Evolutionary conservation across 1,140 invertebrate species (phyloP), one percentile per base, ranked within the genome.

Genomic region (Oppia nitens): DNA sequence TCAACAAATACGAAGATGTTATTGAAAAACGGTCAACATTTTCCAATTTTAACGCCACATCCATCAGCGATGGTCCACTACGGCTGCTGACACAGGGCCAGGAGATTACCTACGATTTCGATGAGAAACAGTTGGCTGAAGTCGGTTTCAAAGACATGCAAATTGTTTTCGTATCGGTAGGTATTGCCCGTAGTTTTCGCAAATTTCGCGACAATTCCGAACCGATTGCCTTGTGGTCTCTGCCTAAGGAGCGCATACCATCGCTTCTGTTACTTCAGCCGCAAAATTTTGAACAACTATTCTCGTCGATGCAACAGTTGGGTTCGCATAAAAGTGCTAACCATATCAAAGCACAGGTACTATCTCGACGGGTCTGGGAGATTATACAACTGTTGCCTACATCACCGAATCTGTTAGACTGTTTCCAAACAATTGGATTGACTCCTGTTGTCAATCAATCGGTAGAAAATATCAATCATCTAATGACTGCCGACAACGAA

Each of bases 341-440:
- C 14, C 54, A 32, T 29, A 4, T 61, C 9, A 91, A 90, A 75
- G 88, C 87, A 0, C 85, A 91, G 69, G 78, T 93, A 0, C 69
- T 94, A 29, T 94, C 90, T 0, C 76, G 90, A 26, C 76, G 85
- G 32, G 86, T 94, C 0, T 94, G 91, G 91, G 90, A 94, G 63
- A 88, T 94, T 24, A 72, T 95, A 1, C 90, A 89, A 68, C 77
- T 93, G 47, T 73, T 95, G 21, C 90, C 91, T 0, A 88, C 91
- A 0, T 91, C 83, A 73, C 85, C 86, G 0, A 83, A 81, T 1
- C 76, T 93, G 26, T 69, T 92, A 12, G 77, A 84, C 71, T 84
- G 84, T 4, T 92, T 95, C 64, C 60, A 60, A 57, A 53, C 48
- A n/a, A 49, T 60, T 20, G n/a, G 40, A 25, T 23, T 52, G n/a